Evolutionary conservation across 2,797 vertebrate species (phyloP), one percentile per base, ranked within the genome.

Genomic region (Pseudotriccus pelzelni): DNA sequence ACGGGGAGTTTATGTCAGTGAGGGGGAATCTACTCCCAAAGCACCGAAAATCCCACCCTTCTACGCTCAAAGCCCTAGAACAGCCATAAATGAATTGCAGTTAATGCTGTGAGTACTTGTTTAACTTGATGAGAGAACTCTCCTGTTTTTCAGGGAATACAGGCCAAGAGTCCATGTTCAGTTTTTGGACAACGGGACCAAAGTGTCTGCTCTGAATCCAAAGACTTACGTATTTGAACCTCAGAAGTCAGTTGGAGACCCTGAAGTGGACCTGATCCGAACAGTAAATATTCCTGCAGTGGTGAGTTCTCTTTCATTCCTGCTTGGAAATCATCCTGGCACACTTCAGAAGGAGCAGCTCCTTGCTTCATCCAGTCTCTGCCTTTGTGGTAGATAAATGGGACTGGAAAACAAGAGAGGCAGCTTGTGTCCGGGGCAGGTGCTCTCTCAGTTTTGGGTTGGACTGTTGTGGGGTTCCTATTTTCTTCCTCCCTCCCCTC

Each of bases 251-350:
- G 95, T 97, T 25, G 99, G 99, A 77, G 98, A 99, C 46, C 97
- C 98, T 25, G 97, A 98, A 92, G 97, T 97, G 44, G 99, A 99
- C 87, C 96, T 98, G 81, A 98, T 99, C 86, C 98, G 99, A 95
- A 99, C 99, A 1, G 56, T 99, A 79, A 99, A 99, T 97, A 98
- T 99, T 94, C 99, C 99, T 84, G 98, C 98, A 14, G 56, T 99
- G 98, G 99, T 99, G 97, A 98, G 99, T 97, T 59, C 58, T 58
- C 66, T 49, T 80, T 58, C 47, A 7, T 84, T 80, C 22, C 52
- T 55, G 69, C 68, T 43, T n/a, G 58, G 82, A 46, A 60, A 39
- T 75, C 15, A 20, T 43, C 64, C 46, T 55, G 20, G 23, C 37
- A 27, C 11, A 2, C 56, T 82, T 60, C 7, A 39, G 41, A 53